Base-by-base conservation (phyloP, 2,797 vertebrate genomes). In the Sebastes iracundus region DNA sequence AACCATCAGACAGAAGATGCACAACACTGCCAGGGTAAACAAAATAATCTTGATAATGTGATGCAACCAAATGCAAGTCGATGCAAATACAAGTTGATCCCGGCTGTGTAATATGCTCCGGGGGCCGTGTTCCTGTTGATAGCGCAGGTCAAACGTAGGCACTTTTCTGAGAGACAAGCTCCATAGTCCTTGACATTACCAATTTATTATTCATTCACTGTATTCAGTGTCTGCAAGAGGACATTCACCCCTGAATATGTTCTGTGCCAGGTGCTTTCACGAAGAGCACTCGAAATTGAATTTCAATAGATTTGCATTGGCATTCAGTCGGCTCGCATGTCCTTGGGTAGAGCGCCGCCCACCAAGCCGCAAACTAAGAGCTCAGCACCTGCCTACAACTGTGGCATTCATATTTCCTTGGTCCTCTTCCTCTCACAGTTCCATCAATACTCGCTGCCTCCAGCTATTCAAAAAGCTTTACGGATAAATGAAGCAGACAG, bases 231-330 rank as follows among this genome's bases (percentile, higher is more conserved):
- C 72, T 85, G 66, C 87, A 87, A 66, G 78, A 87, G 76, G 86
- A 90, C 82, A 72, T 87, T 90, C 88, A 91, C 80, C 85, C 63
- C 78, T 80, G 87, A 88, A 88, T 85, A 75, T 73, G 82, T 77
- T 91, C 85, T 27, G 59, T 88, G 91, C 84, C 90, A 93, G 87
- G 84, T 87, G 83, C 88, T 85, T 91, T 90, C 78, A 75, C 58
- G 7, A 86, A 91, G 84, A 87, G 85, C 87, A 83, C 91, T 93
- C 81, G 65, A 93, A 90, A 93, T 88, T 92, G 90, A 92, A 94
- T 94, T 93, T 94, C 93, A 94, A 91, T 91, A 89, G 90, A 89
- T 89, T 77, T 88, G 86, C 90, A 92, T 90, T 91, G 91, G 93
- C 88, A 91, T 92, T 91, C 88, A 85, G 69, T 86, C 65, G 32